These are phyloP conservation scores for Bubo blakistoni DNA, from an alignment of 2,113 vertebrate species.

Conservation along the genomic window DNA sequence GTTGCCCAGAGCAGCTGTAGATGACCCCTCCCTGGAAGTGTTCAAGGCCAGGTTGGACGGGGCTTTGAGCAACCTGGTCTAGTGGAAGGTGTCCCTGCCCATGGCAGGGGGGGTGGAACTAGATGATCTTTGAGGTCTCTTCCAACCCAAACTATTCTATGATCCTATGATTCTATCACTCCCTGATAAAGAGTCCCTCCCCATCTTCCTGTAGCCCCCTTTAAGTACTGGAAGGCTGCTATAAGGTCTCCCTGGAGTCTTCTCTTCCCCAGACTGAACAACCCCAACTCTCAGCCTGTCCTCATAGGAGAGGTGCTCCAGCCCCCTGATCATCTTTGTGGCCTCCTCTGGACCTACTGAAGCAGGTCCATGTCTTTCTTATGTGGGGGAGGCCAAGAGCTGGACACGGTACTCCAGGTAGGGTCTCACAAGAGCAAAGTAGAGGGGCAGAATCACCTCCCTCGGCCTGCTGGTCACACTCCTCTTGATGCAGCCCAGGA, in stretches of 20 bases:
- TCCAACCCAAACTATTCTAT: too few relatives aligned
- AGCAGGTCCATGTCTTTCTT: not conserved
- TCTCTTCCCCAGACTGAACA: not conserved
- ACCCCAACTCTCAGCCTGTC: not conserved
- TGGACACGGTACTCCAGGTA: not conserved
- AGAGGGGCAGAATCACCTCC: not conserved
- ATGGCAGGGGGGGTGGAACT: too few relatives aligned
- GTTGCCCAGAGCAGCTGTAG: too few relatives aligned
- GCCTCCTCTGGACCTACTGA: not conserved
- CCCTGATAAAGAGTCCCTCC: not conserved
- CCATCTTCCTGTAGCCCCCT: not conserved
- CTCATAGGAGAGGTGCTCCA: not conserved
- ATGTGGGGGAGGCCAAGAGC: not conserved
- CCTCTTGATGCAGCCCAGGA: not conserved
- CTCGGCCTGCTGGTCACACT: accelerated
- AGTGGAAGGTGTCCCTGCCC: too few relatives aligned
- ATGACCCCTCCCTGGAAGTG: too few relatives aligned
- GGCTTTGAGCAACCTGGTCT: too few relatives aligned
- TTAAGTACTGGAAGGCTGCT: not conserved
- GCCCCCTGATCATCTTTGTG: not conserved
- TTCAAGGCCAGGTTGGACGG: too few relatives aligned
- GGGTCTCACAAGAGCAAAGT: not conserved
- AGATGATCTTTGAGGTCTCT: too few relatives aligned
- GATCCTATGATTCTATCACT: too few relatives aligned
- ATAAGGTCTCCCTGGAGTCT: not conserved